Conservation (phyloP, 2,113 vertebrate species). For the Natator depressus region DNA sequence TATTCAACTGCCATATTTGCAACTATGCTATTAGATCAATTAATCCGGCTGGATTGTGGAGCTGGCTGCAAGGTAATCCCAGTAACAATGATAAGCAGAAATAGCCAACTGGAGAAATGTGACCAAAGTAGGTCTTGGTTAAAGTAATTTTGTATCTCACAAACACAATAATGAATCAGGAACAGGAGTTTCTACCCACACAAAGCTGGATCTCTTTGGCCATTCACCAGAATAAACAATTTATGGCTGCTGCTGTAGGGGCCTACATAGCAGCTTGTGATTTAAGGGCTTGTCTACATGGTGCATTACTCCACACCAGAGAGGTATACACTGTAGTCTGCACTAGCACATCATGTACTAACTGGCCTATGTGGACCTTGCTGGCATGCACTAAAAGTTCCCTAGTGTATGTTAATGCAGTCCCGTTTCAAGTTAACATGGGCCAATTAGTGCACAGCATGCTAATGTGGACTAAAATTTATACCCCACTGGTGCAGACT, state of each 20-base stretch:
- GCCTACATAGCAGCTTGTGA: background rate
- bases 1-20: too few relatives aligned
- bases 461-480: background rate
- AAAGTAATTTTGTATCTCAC: constrained; percentile 37
- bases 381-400: background rate
- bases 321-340: background rate
- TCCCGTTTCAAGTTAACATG: background rate
- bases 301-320: background rate
- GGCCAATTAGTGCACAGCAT: background rate
- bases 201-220: background rate
- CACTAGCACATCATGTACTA: background rate
- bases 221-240: background rate
- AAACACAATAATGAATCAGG: constrained; percentile 6
- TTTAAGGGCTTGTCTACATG: background rate
- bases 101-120: background rate
- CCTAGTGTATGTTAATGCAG: background rate
- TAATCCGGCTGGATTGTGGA: background rate
- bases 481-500: background rate
- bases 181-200: background rate
- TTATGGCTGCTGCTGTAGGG: background rate
- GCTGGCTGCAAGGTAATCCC: background rate
- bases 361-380: background rate
- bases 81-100: background rate
- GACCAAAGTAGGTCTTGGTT: background rate
- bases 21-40: background rate